Conservation (phyloP, 2,797 vertebrate genomes). For the Enteromius paludinosus region DNA sequence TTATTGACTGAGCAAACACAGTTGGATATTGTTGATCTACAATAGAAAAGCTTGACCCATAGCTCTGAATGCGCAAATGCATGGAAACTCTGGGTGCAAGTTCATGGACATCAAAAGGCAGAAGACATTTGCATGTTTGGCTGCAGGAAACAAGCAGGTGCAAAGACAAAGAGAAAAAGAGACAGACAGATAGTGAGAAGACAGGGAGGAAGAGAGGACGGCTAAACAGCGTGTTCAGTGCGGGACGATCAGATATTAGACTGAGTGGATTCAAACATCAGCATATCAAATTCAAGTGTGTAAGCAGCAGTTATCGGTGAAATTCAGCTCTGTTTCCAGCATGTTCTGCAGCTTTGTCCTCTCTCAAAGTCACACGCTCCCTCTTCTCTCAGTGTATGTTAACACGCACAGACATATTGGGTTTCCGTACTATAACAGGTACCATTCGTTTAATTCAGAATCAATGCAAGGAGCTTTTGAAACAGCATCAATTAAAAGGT, state of each 20-base stretch:
- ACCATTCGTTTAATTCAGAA: neutral
- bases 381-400: neutral
- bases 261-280: conserved; percentile 47
- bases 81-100: conserved; percentile 6
- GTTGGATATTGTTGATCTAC: conserved; percentile 19
- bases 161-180: conserved; percentile 17
- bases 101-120: conserved; percentile 16
- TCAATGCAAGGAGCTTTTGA: neutral
- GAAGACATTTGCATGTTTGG: conserved; percentile 28
- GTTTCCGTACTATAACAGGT: neutral
- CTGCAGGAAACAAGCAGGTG: conserved; percentile 34
- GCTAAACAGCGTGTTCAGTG: conserved; percentile 42
- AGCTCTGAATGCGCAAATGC: neutral
- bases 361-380: conserved; percentile 11
- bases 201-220: neutral
- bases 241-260: conserved; percentile 54
- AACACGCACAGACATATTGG: neutral
- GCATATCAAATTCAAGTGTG: conserved; percentile 66
- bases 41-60: conserved; percentile 13
- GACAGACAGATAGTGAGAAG: neutral
- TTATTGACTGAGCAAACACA: conserved; percentile 7
- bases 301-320: conserved; percentile 58
- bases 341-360: conserved; percentile 38
- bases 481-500: neutral
- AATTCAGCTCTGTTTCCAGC: conserved; percentile 49